Evolutionary conservation across 2,888 invertebrate genomes (phyloP).

Genomic region (Phalera bucephala): DNA sequence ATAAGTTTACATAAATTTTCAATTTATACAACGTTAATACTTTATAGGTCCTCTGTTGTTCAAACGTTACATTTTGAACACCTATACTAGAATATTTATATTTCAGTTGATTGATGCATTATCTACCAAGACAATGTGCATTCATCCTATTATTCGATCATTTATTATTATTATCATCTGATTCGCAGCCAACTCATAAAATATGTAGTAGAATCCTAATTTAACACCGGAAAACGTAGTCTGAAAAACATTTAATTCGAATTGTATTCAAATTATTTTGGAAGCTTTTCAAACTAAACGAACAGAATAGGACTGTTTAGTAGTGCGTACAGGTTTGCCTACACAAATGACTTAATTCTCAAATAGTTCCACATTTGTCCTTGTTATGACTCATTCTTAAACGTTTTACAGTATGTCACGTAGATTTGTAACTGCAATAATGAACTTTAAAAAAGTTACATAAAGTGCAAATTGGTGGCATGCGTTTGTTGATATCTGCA

Average conservation of each 20-base stretch:
- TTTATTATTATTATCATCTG: too few species aligned
- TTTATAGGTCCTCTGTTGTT: too few species aligned
- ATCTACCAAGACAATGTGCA: too few species aligned
- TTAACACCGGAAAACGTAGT: not conserved
- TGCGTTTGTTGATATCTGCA: too few species aligned
- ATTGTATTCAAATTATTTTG: constrained; percentile 1
- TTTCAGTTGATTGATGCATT: too few species aligned
- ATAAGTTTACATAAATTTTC: too few species aligned
- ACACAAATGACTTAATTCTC: constrained; percentile 33
- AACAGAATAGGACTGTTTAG: constrained; percentile 10
- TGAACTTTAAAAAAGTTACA: not conserved
- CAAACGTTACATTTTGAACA: too few species aligned
- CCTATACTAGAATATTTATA: too few species aligned
- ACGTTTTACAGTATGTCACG: not conserved
- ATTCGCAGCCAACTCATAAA: too few species aligned
- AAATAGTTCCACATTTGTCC: constrained; percentile 7
- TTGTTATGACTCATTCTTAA: constrained; percentile 14
- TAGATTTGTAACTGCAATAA: not conserved
- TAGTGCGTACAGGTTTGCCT: constrained; percentile 33
- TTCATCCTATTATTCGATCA: too few species aligned
- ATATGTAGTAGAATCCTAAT: too few species aligned
- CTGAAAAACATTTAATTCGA: not conserved
- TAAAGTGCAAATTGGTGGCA: not conserved
- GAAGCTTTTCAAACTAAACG: not conserved
- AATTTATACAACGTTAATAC: too few species aligned